These are phyloP conservation scores for Daubentonia madagascariensis DNA, from an alignment of 2,113 vertebrate genomes.

Conservation along the genomic window DNA sequence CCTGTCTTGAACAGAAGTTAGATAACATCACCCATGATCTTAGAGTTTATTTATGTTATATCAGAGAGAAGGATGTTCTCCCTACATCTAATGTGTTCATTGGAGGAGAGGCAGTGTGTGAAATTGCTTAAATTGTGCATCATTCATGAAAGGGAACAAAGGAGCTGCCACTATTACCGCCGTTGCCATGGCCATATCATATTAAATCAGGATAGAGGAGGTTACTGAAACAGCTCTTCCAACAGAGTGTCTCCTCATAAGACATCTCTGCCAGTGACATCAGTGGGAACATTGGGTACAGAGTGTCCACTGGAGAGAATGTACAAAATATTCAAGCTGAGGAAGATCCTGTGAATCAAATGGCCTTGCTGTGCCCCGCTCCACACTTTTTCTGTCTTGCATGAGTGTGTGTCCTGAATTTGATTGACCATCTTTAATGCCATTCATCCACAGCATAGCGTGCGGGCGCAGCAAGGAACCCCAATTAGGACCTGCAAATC, in stretches of 20 bases:
- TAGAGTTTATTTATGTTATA: constrained; percentile 8
- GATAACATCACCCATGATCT: background rate
- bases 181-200: constrained; percentile 54
- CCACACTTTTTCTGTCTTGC: constrained; percentile 52
- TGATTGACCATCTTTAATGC: constrained; percentile 57
- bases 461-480: background rate
- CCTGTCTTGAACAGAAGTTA: constrained; percentile 25
- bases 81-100: background rate
- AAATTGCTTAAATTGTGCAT: background rate
- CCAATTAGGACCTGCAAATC: constrained; percentile 41
- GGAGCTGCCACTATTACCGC: background rate
- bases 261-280: constrained; percentile 64
- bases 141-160: constrained; percentile 58
- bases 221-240: constrained; percentile 31
- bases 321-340: constrained; percentile 57
- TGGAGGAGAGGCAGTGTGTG: background rate
- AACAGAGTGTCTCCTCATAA: constrained; percentile 48
- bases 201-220: constrained; percentile 58
- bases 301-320: constrained; percentile 52
- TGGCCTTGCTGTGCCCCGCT: constrained; percentile 47
- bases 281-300: constrained; percentile 59
- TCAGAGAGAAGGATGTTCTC: background rate
- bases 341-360: constrained; percentile 58
- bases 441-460: background rate
- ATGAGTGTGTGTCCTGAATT: constrained; percentile 62